These are phyloP conservation scores for Thaumetopoea pityocampa DNA, from an alignment of 1,140 invertebrate species.

Conservation along the genomic window DNA sequence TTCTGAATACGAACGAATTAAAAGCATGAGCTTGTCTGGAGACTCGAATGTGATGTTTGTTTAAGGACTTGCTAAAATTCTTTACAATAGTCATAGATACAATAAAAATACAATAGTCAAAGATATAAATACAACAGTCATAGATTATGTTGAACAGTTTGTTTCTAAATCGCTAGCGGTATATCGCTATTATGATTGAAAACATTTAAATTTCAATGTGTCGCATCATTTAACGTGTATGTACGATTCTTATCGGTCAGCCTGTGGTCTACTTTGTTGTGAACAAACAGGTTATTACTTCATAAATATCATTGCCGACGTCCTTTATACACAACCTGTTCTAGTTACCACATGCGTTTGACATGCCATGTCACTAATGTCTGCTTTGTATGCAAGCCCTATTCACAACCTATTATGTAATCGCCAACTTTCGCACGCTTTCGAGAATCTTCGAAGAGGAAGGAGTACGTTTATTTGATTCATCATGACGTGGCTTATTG, in stretches of 20 bases:
- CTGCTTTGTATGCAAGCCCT: constrained; percentile 6
- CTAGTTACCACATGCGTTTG: constrained; percentile 9
- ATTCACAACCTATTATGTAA: constrained; percentile 9
- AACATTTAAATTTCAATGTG: constrained; percentile 15
- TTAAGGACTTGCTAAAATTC: too few relatives aligned
- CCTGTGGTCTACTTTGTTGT: constrained; percentile 3
- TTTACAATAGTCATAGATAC: too few relatives aligned
- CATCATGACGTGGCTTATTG: background rate
- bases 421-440: constrained; percentile 5
- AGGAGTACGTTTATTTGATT: background rate
- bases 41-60: too few relatives aligned
- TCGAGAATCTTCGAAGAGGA: constrained; percentile 1
- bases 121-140: background rate
- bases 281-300: constrained; percentile 15
- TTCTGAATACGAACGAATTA: too few relatives aligned
- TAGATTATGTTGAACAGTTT: background rate
- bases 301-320: background rate
- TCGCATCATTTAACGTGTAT: constrained; percentile 11
- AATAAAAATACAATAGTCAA: too few relatives aligned
- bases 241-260: constrained; percentile 18
- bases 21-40: too few relatives aligned
- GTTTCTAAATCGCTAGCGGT: constrained; percentile 1
- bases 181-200: background rate
- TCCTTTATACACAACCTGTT: constrained; percentile 10
- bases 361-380: background rate